These are phyloP conservation scores for Ceratina japonica DNA, from an alignment of 1,140 invertebrate genomes.

Conservation along the genomic window DNA sequence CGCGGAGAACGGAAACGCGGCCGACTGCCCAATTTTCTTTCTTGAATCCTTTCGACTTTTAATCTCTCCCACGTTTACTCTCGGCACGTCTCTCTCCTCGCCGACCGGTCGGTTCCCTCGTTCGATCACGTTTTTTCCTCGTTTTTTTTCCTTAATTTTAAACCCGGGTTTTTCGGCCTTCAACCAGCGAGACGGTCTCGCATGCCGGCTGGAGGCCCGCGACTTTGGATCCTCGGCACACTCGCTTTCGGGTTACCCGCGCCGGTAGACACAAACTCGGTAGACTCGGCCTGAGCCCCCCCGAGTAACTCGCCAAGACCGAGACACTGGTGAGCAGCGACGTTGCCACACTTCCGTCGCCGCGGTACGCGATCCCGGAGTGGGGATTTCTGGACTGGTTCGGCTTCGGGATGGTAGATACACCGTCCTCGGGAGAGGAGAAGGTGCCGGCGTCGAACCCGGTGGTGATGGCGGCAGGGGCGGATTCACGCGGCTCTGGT, in stretches of 20 bases:
- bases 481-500: conserved; percentile 40
- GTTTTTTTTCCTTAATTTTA: no score
- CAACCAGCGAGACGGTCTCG: conserved; percentile 63
- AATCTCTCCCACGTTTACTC: conserved; percentile 43
- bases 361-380: conserved; percentile 58
- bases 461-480: conserved; percentile 53
- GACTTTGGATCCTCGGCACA: conserved; percentile 70
- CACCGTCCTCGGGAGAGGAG: conserved; percentile 54
- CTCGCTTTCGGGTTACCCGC: conserved; percentile 75
- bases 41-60: conserved; percentile 27
- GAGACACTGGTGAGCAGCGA: conserved; percentile 72
- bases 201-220: conserved; percentile 63
- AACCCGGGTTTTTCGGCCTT: conserved; percentile 49
- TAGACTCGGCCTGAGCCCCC: conserved; percentile 74
- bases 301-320: conserved; percentile 74
- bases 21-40: background rate
- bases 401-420: conserved; percentile 66
- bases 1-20: background rate
- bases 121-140: conserved; percentile 35
- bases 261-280: conserved; percentile 78
- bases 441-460: conserved; percentile 49
- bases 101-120: conserved; percentile 37
- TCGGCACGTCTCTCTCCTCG: conserved; percentile 22
- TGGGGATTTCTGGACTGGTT: conserved; percentile 73
- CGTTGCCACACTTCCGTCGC: conserved; percentile 73